Evolutionary conservation across 2,888 invertebrate genomes (phyloP), one percentile per base, ranked within the genome.

Genomic region (Augiades crinisus): DNA sequence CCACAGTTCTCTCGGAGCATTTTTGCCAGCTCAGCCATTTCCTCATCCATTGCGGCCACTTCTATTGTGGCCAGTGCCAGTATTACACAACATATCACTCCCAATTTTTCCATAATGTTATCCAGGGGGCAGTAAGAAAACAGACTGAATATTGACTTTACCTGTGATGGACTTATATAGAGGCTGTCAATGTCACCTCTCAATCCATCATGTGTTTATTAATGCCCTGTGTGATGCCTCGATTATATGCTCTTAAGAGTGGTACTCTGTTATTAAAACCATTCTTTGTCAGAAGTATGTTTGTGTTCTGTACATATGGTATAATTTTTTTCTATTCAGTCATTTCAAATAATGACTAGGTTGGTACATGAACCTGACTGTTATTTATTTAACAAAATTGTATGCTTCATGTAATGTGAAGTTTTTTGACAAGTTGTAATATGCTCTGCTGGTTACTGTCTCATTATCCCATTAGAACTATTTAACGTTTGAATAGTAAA

Each of bases 1-100:
- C 57, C 70, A 65, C 88, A 88, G 60, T 60, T 73, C 17, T 84
- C 83, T 46, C 84, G 74, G 62, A 88, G 64, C 81, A 83, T 79
- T 54, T 64, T 63, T 13, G 80, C 81, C 47, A 88, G 63, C 59
- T 88, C 88, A 1, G 78, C 80, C 83, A 84, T 81, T 53, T 88
- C 86, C 2, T 72, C 76, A 59, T 86, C 85, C 67, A 87, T 57
- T 17, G 60, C 61, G 46, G 30, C 34, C 5, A 50, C 47, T 30
- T 38, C 53, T 21, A 57, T 53, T 41, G 58, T 41, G 55, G 62
- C 21, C 47, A 55, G 31, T 22, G 44, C 36, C 2, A 50, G 19
- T 2, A 44, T 14, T 5, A 43, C 19, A 10, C 12, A 3, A 5
- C 27, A n/a, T 19, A 7, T 14, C 2, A 30, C 12, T 21, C 8